Conservation (phyloP, 1,140 invertebrate genomes). For the Drosophila nebulosa region DNA sequence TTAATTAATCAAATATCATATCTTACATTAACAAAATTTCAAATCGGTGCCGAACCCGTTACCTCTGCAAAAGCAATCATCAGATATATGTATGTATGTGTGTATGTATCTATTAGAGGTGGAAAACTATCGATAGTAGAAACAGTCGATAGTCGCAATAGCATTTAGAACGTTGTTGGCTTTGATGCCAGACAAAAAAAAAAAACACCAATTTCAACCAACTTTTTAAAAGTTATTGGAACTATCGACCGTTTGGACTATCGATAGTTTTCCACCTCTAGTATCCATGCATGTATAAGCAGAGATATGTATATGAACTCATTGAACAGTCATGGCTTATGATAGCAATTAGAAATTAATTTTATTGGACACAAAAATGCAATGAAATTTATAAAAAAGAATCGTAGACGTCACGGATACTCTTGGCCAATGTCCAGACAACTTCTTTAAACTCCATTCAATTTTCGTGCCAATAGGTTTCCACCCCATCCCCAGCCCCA, state of each 20-base stretch:
- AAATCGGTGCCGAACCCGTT: not conserved
- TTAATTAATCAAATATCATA: not conserved
- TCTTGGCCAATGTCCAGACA: not conserved
- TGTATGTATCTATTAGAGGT: too few species aligned
- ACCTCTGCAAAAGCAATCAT: not conserved
- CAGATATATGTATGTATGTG: too few species aligned
- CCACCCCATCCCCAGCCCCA: not conserved
- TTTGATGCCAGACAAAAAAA: too few species aligned
- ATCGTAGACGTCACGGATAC: not conserved
- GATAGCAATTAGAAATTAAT: not conserved
- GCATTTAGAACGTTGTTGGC: too few species aligned
- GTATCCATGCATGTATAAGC: not conserved
- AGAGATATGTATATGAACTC: not conserved
- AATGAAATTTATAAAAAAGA: not conserved
- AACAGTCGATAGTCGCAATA: too few species aligned
- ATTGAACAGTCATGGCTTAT: not conserved
- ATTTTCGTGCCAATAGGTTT: not conserved
- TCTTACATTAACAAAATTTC: not conserved
- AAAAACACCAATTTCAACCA: too few species aligned
- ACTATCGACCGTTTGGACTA: too few species aligned
- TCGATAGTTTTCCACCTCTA: too few species aligned
- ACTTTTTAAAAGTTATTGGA: too few species aligned
- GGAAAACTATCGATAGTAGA: too few species aligned
- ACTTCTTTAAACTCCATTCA: not conserved
- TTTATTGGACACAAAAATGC: not conserved